These are phyloP conservation scores for Rhabditoides inermis DNA, from an alignment of 2,888 invertebrate genomes.

Conservation along the genomic window DNA sequence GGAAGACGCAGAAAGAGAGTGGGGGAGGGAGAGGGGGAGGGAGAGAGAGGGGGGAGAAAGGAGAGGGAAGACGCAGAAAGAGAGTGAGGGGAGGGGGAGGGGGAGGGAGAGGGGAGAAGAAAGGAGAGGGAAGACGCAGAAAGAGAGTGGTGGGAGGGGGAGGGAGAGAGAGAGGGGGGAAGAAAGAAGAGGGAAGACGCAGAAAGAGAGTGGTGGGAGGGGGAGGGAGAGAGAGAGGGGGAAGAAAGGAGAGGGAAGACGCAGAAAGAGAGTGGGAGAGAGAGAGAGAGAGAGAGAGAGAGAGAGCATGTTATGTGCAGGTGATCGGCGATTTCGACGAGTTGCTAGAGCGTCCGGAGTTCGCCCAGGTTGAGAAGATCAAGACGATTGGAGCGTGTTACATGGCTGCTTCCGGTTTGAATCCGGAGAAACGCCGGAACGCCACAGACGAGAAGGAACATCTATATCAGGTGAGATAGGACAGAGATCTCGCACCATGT, in stretches of 20 bases:
- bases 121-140: no score
- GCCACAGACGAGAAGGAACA: conserved; percentile 48
- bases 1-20: neutral
- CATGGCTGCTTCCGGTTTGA: conserved; percentile 92
- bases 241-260: neutral
- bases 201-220: no score
- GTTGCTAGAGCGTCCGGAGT: conserved; percentile 66
- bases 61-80: no score
- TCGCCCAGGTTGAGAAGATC: conserved; percentile 76
- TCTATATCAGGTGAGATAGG: conserved; percentile 37
- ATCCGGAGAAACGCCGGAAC: conserved; percentile 68
- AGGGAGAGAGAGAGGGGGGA: no score
- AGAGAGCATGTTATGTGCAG: conserved; percentile 1
- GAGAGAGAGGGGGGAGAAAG: neutral
- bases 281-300: neutral
- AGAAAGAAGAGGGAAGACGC: no score
- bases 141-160: no score
- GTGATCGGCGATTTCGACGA: conserved; percentile 92
- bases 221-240: neutral
- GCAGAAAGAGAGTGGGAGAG: no score
- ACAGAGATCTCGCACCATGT: neutral
- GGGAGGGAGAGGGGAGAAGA: no score
- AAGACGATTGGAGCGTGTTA: conserved; percentile 71
- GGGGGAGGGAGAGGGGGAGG: no score
- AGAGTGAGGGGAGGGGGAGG: no score